These are phyloP conservation scores for Gorsachius magnificus DNA, from an alignment of 2,797 vertebrate genomes.

Conservation along the genomic window DNA sequence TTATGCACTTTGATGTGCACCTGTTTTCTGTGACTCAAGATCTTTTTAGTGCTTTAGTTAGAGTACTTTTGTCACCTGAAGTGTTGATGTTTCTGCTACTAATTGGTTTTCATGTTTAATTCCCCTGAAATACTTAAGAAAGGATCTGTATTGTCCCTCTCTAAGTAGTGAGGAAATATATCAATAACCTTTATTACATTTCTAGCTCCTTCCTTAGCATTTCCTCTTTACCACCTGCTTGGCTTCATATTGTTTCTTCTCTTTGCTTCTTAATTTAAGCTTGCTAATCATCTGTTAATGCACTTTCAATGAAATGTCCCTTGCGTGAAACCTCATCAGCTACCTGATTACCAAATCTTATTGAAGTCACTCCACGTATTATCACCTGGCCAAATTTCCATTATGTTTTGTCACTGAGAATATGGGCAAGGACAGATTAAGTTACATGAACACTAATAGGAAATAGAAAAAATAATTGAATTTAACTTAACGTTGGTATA, in stretches of 20 bases:
- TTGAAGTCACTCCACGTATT: slow-evolving; percentile 19
- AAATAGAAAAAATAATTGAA: neutral
- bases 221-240: slow-evolving; percentile 36
- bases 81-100: neutral
- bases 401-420: slow-evolving; percentile 35
- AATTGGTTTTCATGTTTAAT: slow-evolving; percentile 15
- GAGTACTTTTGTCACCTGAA: neutral
- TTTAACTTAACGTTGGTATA: neutral
- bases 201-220: slow-evolving; percentile 11
- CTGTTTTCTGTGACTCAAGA: neutral
- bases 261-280: slow-evolving; percentile 27
- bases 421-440: neutral
- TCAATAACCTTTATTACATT: neutral
- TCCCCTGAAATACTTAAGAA: neutral
- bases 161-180: slow-evolving; percentile 29
- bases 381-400: slow-evolving; percentile 18
- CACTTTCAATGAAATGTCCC: slow-evolving; percentile 13
- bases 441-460: neutral
- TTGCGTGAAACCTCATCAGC: slow-evolving; percentile 46
- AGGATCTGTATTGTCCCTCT: neutral
- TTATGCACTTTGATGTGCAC: neutral
- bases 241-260: slow-evolving; percentile 22
- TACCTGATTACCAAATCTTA: slow-evolving; percentile 40
- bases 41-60: neutral
- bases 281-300: slow-evolving; percentile 56